These are phyloP conservation scores for Axea sp. DNA, from an alignment of 2,888 invertebrate species.

Conservation along the genomic window DNA sequence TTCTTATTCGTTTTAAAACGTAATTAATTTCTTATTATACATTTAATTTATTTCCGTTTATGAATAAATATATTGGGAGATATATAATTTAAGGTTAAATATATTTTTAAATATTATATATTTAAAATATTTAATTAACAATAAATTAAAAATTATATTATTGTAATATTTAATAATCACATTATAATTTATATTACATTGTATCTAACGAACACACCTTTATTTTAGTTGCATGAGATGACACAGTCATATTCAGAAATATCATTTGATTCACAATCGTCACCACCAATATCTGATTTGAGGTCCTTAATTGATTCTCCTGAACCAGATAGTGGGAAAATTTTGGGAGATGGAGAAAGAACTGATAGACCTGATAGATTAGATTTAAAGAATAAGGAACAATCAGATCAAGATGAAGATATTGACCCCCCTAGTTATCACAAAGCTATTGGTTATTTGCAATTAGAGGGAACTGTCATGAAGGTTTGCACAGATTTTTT, in stretches of 20 bases:
- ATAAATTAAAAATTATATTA: not conserved
- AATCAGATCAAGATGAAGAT: constrained; percentile 66
- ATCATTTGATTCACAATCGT: constrained; percentile 85
- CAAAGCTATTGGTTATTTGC: constrained; percentile 83
- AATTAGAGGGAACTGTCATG: constrained; percentile 89
- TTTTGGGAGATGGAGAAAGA: constrained; percentile 73
- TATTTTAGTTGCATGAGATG: constrained; percentile 82
- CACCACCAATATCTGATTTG: constrained; percentile 76
- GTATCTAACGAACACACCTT: no score
- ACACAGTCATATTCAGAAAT: constrained; percentile 90
- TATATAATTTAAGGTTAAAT: no score
- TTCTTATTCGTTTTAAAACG: not conserved
- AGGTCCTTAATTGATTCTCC: constrained; percentile 75
- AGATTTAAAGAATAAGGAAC: constrained; percentile 68
- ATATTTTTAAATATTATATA: no score
- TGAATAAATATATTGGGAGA: not conserved
- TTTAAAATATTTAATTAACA: no score
- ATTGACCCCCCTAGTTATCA: constrained; percentile 74
- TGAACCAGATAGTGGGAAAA: constrained; percentile 74
- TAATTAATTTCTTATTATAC: not conserved
- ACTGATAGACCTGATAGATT: constrained; percentile 74
- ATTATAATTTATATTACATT: not conserved
- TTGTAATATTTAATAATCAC: not conserved
- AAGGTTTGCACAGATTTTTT: constrained; percentile 75
- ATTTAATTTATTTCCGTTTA: not conserved